These are phyloP conservation scores for Chaetogeoica ovagalla DNA, from an alignment of 2,888 invertebrate genomes.

Conservation along the genomic window DNA sequence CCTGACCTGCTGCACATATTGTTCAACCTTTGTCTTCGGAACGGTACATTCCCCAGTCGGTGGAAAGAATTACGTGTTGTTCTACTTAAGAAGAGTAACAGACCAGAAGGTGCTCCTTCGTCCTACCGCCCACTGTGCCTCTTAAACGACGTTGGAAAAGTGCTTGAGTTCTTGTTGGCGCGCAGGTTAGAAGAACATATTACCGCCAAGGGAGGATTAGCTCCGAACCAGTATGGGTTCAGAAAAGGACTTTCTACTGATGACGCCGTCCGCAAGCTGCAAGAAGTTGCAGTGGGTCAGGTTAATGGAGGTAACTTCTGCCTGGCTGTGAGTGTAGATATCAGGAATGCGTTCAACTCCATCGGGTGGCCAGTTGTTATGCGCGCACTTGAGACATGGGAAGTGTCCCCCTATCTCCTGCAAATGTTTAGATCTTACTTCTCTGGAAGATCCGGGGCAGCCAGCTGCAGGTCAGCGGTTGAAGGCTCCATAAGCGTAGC, in stretches of 20 bases:
- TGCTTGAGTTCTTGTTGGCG: background rate
- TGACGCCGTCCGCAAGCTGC: too few species aligned
- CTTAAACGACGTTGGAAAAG: conserved; percentile 3
- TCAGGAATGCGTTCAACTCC: background rate
- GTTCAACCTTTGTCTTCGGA: background rate
- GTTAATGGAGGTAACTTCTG: background rate
- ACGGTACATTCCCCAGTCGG: too few species aligned
- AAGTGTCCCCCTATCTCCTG: background rate
- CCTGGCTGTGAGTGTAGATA: background rate
- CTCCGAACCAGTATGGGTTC: background rate
- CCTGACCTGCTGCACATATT: background rate
- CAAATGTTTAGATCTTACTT: too few species aligned
- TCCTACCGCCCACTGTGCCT: conserved; percentile 12
- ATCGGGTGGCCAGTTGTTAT: background rate
- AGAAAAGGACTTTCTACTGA: background rate
- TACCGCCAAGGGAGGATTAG: background rate
- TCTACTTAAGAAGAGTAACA: background rate
- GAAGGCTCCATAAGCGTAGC: too few species aligned
- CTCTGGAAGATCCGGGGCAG: too few species aligned
- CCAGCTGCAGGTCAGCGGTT: too few species aligned
- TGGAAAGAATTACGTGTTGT: background rate
- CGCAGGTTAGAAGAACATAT: background rate
- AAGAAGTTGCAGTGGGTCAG: background rate
- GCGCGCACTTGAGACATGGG: background rate
- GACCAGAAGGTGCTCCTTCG: background rate